These are phyloP conservation scores for Cyprinodon variegatus DNA, from an alignment of 2,113 vertebrate genomes.

Conservation along the genomic window DNA sequence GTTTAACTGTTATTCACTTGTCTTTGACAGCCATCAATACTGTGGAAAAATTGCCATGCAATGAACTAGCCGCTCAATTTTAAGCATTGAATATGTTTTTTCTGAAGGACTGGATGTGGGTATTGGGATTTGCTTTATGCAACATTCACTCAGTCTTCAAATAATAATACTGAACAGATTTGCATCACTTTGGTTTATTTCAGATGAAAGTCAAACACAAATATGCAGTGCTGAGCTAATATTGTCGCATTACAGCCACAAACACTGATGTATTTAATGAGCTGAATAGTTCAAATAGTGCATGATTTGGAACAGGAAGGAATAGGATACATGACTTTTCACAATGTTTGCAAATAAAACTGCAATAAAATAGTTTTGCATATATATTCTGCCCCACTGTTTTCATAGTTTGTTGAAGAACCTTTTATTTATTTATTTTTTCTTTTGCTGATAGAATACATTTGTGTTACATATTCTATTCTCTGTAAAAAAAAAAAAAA, in stretches of 20 bases:
- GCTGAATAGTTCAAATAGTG: neutral
- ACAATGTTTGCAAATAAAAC: no score
- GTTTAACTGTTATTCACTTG: slow-evolving; percentile 10
- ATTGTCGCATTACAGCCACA: neutral
- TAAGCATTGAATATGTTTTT: slow-evolving; percentile 24
- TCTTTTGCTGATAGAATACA: no score
- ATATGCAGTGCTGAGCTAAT: neutral
- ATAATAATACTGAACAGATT: neutral
- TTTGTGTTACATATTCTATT: no score
- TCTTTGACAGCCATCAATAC: slow-evolving; percentile 2
- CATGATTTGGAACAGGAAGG: neutral
- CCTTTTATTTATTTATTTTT: no score
- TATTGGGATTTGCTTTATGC: neutral
- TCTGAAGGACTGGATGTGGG: neutral
- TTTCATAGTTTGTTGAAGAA: no score
- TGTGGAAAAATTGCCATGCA: slow-evolving; percentile 14
- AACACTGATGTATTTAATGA: neutral
- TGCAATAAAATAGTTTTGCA: no score
- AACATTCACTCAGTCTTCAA: neutral
- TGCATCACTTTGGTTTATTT: neutral
- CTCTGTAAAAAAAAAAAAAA: no score
- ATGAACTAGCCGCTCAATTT: slow-evolving; percentile 38
- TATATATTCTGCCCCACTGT: no score
- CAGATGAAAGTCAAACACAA: neutral
- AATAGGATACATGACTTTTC: neutral